phyloP scores from a whole-genome alignment of 2,113 vertebrate species.

The Sebastes schlegelii region DNA sequence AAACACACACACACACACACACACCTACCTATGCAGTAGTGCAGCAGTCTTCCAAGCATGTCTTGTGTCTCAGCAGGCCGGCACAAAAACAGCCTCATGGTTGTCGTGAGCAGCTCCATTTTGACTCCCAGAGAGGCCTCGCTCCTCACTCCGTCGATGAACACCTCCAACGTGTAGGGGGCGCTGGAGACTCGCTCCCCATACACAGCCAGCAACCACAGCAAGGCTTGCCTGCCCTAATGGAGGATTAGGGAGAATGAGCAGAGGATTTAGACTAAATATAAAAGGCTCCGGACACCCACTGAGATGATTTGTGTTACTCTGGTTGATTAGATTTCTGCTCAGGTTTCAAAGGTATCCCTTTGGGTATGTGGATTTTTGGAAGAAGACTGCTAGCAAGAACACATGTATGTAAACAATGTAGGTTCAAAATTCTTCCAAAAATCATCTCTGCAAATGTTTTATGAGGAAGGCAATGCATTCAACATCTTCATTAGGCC shows the following conservation, averaged over 20 bases:
- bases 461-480: too few relatives aligned
- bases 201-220: constrained; percentile 93
- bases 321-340: background rate
- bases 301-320: background rate
- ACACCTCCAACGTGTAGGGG: constrained; percentile 93
- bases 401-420: too few relatives aligned
- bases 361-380: too few relatives aligned
- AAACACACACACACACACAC: background rate
- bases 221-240: constrained; percentile 93
- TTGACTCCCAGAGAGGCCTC: constrained; percentile 89
- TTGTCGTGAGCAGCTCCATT: constrained; percentile 92
- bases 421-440: too few relatives aligned
- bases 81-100: constrained; percentile 89
- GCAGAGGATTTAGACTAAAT: background rate
- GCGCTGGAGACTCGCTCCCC: constrained; percentile 88
- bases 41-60: constrained; percentile 90
- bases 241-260: background rate
- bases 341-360: background rate
- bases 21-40: constrained; percentile 90
- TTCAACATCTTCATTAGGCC: too few relatives aligned
- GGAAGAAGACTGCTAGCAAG: too few relatives aligned
- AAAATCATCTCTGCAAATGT: too few relatives aligned
- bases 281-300: background rate
- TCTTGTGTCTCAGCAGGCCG: constrained; percentile 96
- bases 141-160: constrained; percentile 88